These are phyloP conservation scores for Lemur catta DNA, from an alignment of 2,797 vertebrate genomes.

Conservation along the genomic window DNA sequence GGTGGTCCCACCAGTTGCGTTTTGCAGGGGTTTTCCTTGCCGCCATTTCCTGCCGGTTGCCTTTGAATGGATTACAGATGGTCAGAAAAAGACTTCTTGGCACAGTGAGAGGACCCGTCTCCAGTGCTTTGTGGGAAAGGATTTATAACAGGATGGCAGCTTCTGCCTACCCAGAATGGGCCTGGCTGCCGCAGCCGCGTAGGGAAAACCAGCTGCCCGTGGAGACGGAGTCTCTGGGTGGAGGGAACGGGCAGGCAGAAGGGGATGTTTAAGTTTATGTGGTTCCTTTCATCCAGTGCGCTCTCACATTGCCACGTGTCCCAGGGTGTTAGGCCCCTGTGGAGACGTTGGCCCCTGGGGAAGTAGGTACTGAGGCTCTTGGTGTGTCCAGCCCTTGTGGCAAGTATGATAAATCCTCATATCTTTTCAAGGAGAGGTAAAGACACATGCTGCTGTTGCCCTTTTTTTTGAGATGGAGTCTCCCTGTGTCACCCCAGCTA, in stretches of 20 bases:
- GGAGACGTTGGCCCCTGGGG: background rate
- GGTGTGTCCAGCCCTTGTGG: background rate
- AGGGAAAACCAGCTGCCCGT: background rate
- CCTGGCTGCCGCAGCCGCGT: background rate
- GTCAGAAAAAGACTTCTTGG: slow-evolving; percentile 76
- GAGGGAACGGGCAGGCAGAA: background rate
- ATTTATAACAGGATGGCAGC: slow-evolving; percentile 70
- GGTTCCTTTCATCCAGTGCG: background rate
- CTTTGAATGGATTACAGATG: slow-evolving; percentile 78
- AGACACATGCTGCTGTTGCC: background rate
- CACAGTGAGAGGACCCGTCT: slow-evolving; percentile 56
- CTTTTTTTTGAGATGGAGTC: background rate
- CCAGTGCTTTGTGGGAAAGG: slow-evolving; percentile 68
- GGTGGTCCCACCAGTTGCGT: slow-evolving; percentile 63
- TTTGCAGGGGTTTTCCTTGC: slow-evolving; percentile 68
- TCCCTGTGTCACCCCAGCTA: background rate
- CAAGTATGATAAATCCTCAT: background rate
- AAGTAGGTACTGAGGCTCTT: background rate
- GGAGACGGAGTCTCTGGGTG: background rate
- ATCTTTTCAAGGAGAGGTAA: background rate
- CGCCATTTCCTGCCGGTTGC: slow-evolving; percentile 73
- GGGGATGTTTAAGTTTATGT: background rate
- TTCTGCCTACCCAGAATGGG: slow-evolving; percentile 50
- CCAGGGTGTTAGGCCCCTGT: background rate
- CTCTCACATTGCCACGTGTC: background rate